phyloP scores from a whole-genome alignment of 2,113 vertebrate species.

The Bos taurus region ARS-UCD2.0 NC_037340.1:33881501-33882000 shows the following conservation, averaged over 20 bases:
- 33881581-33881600: background rate
- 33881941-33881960: background rate
- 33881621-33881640: background rate
- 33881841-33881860: background rate
- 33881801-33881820: background rate
- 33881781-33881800: background rate
- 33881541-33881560: background rate
- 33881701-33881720: background rate
- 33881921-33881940: background rate
- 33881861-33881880: background rate
- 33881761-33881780: background rate
- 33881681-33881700: background rate
- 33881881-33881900: background rate
- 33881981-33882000: background rate
- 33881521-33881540: background rate
- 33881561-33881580: background rate
- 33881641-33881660: background rate
- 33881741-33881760: slow-evolving; percentile 11
- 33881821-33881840: background rate
- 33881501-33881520: background rate
- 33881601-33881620: background rate
- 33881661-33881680: background rate
- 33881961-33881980: background rate
- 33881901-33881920: background rate
- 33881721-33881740: background rate